These are phyloP conservation scores for Antechinus stuartii DNA, from an alignment of 2,113 vertebrate genomes.

Conservation along the genomic window DNA sequence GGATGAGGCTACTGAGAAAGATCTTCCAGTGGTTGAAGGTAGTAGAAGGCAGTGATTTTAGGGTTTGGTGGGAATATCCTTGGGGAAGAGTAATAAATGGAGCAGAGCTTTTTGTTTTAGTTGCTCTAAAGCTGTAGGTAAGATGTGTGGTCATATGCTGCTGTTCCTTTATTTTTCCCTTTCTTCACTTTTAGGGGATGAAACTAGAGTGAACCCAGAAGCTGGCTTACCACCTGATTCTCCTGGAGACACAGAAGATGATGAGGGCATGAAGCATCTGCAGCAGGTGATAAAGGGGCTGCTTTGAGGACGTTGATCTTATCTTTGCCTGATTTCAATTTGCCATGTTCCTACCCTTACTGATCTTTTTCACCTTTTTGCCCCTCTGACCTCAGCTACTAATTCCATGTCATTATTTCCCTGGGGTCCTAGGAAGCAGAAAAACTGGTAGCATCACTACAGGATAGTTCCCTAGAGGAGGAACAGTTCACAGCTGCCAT, in stretches of 20 bases:
- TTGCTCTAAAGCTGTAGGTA: not conserved
- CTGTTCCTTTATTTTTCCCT: not conserved
- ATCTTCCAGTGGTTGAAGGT: conserved; percentile 67
- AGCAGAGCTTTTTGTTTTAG: not conserved
- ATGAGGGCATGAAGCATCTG: conserved; percentile 95
- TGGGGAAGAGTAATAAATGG: not conserved
- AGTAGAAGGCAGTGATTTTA: not conserved
- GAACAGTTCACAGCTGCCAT: conserved; percentile 92
- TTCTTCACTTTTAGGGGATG: conserved; percentile 62
- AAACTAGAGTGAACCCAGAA: conserved; percentile 81
- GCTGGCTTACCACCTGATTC: conserved; percentile 83
- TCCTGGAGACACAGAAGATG: conserved; percentile 92
- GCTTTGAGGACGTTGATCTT: not conserved
- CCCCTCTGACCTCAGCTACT: not conserved
- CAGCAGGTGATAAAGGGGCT: conserved; percentile 88
- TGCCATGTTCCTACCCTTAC: not conserved
- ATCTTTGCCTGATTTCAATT: not conserved
- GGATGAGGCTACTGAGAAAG: conserved; percentile 58
- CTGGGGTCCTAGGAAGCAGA: conserved; percentile 88
- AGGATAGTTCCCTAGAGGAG: conserved; percentile 94
- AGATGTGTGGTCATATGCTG: not conserved
- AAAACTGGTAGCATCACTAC: conserved; percentile 94
- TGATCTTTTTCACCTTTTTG: not conserved
- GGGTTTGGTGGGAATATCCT: not conserved
- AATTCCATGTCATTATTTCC: not conserved